These are phyloP conservation scores for Staurois parvus DNA, from an alignment of 2,797 vertebrate genomes.

Conservation along the genomic window DNA sequence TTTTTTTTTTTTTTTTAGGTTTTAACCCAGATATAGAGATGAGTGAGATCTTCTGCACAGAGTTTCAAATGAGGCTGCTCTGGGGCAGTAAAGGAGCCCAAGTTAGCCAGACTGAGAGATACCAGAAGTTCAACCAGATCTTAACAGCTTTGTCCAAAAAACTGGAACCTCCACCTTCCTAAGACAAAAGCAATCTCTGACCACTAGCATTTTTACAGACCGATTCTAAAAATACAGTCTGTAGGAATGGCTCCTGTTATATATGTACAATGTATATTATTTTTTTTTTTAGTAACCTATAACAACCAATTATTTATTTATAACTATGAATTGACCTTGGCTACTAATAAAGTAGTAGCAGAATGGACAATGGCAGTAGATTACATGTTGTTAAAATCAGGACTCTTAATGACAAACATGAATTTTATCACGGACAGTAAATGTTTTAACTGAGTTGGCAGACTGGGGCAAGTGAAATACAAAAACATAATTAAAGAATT, in stretches of 20 bases:
- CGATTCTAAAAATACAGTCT: conserved; percentile 65
- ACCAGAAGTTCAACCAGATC: conserved; percentile 94
- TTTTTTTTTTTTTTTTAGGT: conserved; percentile 71
- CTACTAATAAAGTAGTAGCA: conserved; percentile 22
- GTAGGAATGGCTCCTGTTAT: conserved; percentile 60
- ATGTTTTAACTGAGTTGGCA: background rate
- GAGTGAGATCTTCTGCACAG: conserved; percentile 92
- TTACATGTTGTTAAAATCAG: background rate
- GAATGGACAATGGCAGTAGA: conserved; percentile 3
- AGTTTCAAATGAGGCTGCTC: conserved; percentile 94
- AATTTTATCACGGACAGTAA: background rate
- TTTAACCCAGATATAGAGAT: conserved; percentile 89
- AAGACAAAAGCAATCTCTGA: conserved; percentile 23
- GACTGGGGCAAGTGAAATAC: background rate
- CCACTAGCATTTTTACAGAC: conserved; percentile 52
- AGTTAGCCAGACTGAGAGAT: conserved; percentile 92
- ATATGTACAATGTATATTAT: conserved; percentile 73
- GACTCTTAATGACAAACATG: background rate
- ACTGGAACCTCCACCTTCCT: conserved; percentile 81
- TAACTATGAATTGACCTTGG: conserved; percentile 49
- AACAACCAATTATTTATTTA: conserved; percentile 77
- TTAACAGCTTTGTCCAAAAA: conserved; percentile 94
- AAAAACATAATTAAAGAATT: background rate
- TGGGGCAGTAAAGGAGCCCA: conserved; percentile 96
- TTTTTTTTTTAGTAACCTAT: conserved; percentile 76